Evolutionary conservation across 2,113 vertebrate genomes (phyloP).

Genomic region (Archilochus colubris): DNA sequence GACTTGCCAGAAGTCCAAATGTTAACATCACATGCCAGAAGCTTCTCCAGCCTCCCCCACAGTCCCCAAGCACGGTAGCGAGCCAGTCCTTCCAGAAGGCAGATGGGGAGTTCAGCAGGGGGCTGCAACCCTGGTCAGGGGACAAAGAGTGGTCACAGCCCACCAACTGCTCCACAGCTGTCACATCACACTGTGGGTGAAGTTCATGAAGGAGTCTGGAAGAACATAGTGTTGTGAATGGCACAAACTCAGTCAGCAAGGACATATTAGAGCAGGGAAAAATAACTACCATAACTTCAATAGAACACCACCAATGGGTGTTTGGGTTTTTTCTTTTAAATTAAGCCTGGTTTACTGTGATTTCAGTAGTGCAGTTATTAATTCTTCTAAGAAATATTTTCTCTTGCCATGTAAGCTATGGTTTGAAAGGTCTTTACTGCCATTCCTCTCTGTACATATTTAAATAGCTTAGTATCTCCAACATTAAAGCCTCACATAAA

Average conservation of each 20-base stretch:
- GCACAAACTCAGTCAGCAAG: neutral
- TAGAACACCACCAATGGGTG: neutral
- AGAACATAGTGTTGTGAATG: neutral
- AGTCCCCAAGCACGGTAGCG: neutral
- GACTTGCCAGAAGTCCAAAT: neutral
- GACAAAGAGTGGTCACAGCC: rapidly evolving
- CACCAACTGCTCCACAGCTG: rapidly evolving
- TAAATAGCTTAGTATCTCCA: neutral
- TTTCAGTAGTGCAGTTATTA: neutral
- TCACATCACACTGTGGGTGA: rapidly evolving
- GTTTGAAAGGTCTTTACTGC: neutral
- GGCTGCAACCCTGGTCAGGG: neutral
- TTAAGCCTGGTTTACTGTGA: neutral
- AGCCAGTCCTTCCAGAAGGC: neutral
- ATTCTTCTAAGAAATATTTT: neutral
- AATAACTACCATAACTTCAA: neutral
- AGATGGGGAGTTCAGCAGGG: rapidly evolving
- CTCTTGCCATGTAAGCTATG: neutral
- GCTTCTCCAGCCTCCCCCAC: neutral
- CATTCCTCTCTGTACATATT: neutral
- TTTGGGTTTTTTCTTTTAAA: neutral
- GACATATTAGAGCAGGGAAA: rapidly evolving
- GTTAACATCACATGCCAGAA: neutral
- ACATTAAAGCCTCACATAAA: neutral
- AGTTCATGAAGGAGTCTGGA: neutral